phyloP scores from a whole-genome alignment of 2,888 invertebrate species.

The Caenorhabditis macrosperma region DNA sequence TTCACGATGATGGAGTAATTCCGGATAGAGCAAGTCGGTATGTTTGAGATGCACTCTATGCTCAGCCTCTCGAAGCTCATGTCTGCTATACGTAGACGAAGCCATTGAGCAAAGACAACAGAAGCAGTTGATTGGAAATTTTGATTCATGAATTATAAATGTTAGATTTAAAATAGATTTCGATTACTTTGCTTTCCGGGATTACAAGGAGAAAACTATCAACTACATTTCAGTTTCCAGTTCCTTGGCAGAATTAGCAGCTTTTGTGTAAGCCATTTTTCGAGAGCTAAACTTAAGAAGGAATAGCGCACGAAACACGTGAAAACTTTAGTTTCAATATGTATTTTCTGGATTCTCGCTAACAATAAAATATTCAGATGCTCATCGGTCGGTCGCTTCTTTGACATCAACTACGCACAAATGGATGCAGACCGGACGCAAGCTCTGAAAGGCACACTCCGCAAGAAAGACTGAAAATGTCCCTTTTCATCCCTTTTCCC shows the following conservation, averaged over 20 bases:
- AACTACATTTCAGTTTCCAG: no score
- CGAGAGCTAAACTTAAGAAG: no score
- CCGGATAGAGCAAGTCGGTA: slow-evolving; percentile 49
- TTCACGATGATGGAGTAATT: slow-evolving; percentile 28
- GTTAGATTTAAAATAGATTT: background rate
- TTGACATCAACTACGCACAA: slow-evolving; percentile 58
- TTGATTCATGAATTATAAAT: background rate
- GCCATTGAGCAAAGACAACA: slow-evolving; percentile 3
- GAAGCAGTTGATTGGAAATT: slow-evolving; percentile 17
- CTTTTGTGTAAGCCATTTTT: no score
- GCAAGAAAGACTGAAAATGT: slow-evolving; percentile 11
- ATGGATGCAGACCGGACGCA: slow-evolving; percentile 54
- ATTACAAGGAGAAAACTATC: background rate
- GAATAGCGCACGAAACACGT: no score
- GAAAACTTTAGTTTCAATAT: no score
- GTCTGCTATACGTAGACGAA: background rate
- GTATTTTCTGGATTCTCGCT: background rate
- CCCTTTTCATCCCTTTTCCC: background rate
- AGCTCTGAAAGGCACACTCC: slow-evolving; percentile 47
- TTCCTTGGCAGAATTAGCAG: no score
- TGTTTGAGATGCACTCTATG: no score
- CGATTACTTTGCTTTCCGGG: background rate
- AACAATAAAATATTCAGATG: slow-evolving; percentile 33
- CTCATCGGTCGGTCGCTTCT: slow-evolving; percentile 54
- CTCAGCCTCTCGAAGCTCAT: no score